Evolutionary conservation across 2,888 invertebrate genomes (phyloP).

Genomic region (Habrosyne pyritoides): DNA sequence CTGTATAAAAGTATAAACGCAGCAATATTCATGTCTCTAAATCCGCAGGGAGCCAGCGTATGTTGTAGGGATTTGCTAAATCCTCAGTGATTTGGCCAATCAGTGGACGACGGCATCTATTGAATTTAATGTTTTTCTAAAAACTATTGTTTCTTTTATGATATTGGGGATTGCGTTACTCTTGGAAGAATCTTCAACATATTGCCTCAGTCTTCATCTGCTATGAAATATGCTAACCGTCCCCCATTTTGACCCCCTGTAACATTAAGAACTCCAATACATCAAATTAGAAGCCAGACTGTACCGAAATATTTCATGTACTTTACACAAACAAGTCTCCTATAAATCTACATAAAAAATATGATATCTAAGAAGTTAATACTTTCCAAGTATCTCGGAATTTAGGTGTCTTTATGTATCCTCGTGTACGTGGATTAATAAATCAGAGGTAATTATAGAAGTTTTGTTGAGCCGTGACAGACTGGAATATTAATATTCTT

Average conservation of each 20-base stretch:
- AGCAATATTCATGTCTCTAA: neutral
- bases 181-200: neutral
- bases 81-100: conserved; percentile 17
- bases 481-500: conserved; percentile 40
- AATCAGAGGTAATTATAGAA: conserved; percentile 37
- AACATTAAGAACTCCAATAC: neutral
- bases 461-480: conserved; percentile 30
- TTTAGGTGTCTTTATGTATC: conserved; percentile 25
- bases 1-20: neutral
- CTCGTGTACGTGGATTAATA: conserved; percentile 33
- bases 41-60: neutral
- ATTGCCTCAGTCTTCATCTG: no score
- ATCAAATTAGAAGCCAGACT: neutral
- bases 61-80: conserved; percentile 8
- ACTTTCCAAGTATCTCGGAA: neutral
- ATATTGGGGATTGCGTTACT: neutral
- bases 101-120: conserved; percentile 8
- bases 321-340: neutral
- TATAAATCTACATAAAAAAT: neutral
- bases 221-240: neutral
- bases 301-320: neutral
- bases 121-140: conserved; percentile 10
- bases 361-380: neutral
- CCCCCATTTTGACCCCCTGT: neutral
- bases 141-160: neutral